phyloP scores from a whole-genome alignment of 2,113 vertebrate genomes.

The Lamprologus tigripictilis region DNA sequence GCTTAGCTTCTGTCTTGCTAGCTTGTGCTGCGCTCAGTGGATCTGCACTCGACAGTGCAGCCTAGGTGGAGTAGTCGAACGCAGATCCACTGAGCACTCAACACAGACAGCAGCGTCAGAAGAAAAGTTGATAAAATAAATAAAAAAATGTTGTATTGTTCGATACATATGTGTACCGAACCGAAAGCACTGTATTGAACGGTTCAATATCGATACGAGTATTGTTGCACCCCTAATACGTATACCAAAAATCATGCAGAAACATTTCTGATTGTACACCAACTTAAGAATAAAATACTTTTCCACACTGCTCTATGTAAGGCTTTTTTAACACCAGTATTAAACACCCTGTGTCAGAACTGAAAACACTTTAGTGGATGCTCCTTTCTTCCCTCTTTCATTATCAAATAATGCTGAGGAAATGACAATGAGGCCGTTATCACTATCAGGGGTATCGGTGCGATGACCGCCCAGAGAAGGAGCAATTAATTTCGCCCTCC shows the following conservation, averaged over 20 bases:
- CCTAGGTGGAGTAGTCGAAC: too few relatives aligned
- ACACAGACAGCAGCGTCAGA: too few relatives aligned
- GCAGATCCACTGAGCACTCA: too few relatives aligned
- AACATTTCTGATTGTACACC: neutral
- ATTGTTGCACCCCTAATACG: neutral
- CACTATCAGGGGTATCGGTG: neutral
- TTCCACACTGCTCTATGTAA: neutral
- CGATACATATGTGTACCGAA: too few relatives aligned
- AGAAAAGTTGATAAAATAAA: too few relatives aligned
- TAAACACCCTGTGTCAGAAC: neutral
- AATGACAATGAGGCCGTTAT: neutral
- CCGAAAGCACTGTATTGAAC: neutral
- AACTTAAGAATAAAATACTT: neutral
- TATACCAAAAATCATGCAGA: neutral
- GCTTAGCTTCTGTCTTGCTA: too few relatives aligned
- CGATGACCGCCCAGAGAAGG: neutral
- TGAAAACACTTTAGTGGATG: neutral
- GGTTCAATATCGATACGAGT: neutral
- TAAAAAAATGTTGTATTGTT: too few relatives aligned
- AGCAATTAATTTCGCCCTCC: constrained; percentile 9
- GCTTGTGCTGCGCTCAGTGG: too few relatives aligned
- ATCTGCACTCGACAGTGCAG: too few relatives aligned
- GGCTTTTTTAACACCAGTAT: neutral
- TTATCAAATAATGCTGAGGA: neutral
- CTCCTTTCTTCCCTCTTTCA: neutral